A percentile compares a stretch with the other conserved stretches of the same genome.
Conservation (phyloP, 2,797 vertebrate species). For the Rhabdophis nuchalis region DNA sequence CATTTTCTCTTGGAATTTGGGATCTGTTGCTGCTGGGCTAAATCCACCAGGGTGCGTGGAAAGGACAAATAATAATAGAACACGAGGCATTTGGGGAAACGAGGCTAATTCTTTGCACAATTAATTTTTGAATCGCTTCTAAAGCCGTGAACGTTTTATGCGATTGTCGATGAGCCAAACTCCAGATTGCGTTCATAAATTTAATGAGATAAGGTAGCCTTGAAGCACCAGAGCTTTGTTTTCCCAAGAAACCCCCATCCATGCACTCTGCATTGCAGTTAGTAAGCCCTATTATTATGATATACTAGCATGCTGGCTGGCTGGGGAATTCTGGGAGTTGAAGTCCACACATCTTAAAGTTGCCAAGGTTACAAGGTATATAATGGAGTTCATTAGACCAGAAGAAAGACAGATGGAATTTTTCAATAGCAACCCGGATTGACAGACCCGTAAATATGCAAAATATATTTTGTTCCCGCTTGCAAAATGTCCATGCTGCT, state of each 20-base stretch:
- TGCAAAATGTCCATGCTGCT: neutral
- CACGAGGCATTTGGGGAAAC: neutral
- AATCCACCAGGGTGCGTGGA: neutral
- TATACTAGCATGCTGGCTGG: neutral
- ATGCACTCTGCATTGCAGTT: neutral
- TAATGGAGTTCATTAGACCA: neutral
- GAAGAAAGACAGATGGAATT: neutral
- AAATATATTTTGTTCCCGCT: neutral
- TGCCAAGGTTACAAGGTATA: neutral
- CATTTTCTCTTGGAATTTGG: neutral
- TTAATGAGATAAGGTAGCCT: neutral
- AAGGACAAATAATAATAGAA: neutral
- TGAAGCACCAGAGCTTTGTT: neutral
- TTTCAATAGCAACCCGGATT: neutral
- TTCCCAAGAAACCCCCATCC: neutral
- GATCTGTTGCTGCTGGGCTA: neutral
- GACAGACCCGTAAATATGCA: neutral
- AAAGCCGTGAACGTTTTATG: neutral
- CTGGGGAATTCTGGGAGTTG: neutral
- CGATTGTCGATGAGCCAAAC: neutral
- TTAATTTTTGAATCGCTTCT: neutral
- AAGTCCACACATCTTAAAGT: neutral
- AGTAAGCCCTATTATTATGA: neutral
- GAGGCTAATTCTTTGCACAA: neutral
- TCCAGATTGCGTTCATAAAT: neutral